Evolutionary conservation across 2,888 invertebrate species (phyloP), one percentile per base, ranked within the genome.

Genomic region (Sphaerophoria taeniata): DNA sequence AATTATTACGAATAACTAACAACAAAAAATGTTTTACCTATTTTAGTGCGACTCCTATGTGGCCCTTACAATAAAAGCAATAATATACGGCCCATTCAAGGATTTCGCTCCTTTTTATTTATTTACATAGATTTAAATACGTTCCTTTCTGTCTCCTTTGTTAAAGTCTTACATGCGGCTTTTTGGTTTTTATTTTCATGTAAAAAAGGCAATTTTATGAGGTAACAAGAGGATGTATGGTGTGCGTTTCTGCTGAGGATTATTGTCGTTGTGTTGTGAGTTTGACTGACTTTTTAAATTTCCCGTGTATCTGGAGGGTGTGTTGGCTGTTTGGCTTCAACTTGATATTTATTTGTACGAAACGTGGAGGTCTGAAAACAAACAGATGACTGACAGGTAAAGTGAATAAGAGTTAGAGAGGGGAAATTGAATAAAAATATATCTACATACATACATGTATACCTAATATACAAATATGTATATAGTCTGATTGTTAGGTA

Each of bases 191-290:
- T 71, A 80, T 72, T 56, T 67, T 3, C 24, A 45, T 55, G 67
- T 34, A 31, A 67, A 51, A 51, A 56, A 72, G 34, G 69, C 55
- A 67, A 76, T 61, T 79, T 79, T 79, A 70, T 63, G 61, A 74
- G 63, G 36, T 24, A 53, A 51, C 51, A 49, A 69, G 70, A 56
- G 65, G 45, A 65, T 65, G 53, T 74, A 65, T 78, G 83, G 71
- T 74, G 83, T 71, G 74, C 63, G 58, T 72, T 65, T 51, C 69
- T 67, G 80, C 63, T 76, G 72, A 73, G 72, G 80, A 85, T 85
- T 80, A 80, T 76, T 80, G 75, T 53, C 67, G n/a, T n/a, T n/a
- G n/a, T n/a, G 76, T 76, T 72, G 69, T 72, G 69, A 75, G 67
- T 80, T 76, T 39, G 75, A 84, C 43, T 39, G 75, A 84, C 34